These are phyloP conservation scores for Dorcus parallelipipedus DNA, from an alignment of 2,888 invertebrate species.

Conservation along the genomic window DNA sequence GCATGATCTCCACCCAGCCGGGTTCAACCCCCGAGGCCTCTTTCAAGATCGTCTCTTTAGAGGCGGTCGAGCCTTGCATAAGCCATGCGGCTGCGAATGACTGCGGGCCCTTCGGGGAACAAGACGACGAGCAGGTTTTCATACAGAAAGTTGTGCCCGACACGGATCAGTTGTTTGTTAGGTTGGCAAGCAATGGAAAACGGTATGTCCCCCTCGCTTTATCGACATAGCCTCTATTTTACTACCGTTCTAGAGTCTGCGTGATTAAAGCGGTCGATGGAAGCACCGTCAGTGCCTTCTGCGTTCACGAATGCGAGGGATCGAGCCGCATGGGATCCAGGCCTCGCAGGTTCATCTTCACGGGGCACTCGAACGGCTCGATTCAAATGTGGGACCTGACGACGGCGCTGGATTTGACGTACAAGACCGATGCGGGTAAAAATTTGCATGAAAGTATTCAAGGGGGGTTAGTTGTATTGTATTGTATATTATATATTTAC, in stretches of 20 bases:
- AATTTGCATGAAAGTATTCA: background rate
- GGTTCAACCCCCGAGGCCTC: constrained; percentile 97
- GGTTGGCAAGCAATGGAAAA: constrained; percentile 93
- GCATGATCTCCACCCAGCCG: constrained; percentile 98
- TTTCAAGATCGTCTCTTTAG: constrained; percentile 89
- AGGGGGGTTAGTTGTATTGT: too few species aligned
- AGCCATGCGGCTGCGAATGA: constrained; percentile 64
- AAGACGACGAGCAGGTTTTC: constrained; percentile 97
- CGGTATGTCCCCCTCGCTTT: constrained; percentile 51
- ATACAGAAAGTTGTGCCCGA: constrained; percentile 97
- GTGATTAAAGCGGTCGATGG: constrained; percentile 93
- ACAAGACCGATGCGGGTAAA: constrained; percentile 52
- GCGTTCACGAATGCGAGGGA: constrained; percentile 96
- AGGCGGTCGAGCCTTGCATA: constrained; percentile 63
- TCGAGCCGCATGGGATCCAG: constrained; percentile 88
- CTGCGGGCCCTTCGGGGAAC: constrained; percentile 93
- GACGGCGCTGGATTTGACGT: constrained; percentile 81
- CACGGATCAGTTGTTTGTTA: constrained; percentile 90
- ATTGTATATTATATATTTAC: too few species aligned
- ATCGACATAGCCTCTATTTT: background rate
- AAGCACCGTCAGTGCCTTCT: constrained; percentile 90
- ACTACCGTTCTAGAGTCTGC: constrained; percentile 67
- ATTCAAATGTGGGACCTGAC: constrained; percentile 99
- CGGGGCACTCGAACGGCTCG: constrained; percentile 89
- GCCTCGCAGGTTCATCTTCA: constrained; percentile 84